A percentile compares a stretch with the other conserved stretches of the same genome.
These are phyloP conservation scores for Dasyprocta punctata DNA, from an alignment of 2,113 vertebrate species.

Conservation along the genomic window DNA sequence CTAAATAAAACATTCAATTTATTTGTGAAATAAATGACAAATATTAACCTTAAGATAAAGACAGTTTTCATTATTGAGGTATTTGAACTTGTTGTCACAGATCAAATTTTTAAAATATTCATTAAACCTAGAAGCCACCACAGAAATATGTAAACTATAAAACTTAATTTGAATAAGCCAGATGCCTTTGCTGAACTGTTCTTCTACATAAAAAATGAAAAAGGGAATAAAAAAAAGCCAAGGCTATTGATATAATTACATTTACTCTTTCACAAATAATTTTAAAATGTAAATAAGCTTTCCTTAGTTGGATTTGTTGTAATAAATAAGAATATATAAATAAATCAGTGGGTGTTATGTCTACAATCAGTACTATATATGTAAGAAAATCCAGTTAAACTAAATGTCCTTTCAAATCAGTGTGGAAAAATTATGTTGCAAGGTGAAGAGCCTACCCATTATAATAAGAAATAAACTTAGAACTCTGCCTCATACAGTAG, in stretches of 20 bases:
- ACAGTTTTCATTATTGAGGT: background rate
- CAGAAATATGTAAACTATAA: background rate
- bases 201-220: background rate
- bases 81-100: background rate
- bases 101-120: background rate
- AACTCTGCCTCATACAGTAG: background rate
- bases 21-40: background rate
- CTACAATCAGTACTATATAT: background rate
- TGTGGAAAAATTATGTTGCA: background rate
- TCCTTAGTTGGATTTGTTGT: background rate
- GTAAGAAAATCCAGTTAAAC: background rate
- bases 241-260: background rate
- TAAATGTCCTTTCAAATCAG: background rate
- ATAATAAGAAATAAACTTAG: background rate
- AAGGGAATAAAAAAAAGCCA: background rate
- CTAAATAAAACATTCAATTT: background rate
- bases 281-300: background rate
- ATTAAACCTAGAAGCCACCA: background rate
- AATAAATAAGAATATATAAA: background rate
- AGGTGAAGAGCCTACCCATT: background rate
- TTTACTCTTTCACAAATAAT: background rate
- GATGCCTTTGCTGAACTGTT: background rate
- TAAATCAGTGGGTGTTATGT: background rate
- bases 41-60: background rate
- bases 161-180: background rate